Percentiles rank a stretch among this genome's conserved stretches.
Evolutionary conservation across 2,888 invertebrate genomes (phyloP).

Genomic region (Drosophila paracracens): DNA sequence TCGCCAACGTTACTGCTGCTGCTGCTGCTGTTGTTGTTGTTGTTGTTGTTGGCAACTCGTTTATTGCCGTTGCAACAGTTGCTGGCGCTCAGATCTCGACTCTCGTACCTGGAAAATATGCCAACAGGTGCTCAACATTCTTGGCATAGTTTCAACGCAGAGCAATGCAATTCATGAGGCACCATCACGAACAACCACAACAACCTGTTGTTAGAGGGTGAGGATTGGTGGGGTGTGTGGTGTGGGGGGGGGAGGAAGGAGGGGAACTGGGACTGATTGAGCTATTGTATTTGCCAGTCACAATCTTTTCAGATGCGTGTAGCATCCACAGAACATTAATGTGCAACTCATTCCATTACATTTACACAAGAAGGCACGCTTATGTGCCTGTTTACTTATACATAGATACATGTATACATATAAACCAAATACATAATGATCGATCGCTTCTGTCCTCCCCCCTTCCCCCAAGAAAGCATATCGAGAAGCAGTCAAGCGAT

Average conservation of each 20-base stretch:
- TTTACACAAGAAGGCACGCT: background rate
- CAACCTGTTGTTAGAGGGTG: background rate
- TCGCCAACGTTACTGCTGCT: conserved; percentile 37
- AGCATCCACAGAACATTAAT: conserved; percentile 11
- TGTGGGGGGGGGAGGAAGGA: background rate
- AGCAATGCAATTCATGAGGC: conserved; percentile 43
- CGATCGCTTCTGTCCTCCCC: background rate
- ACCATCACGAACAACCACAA: conserved; percentile 12
- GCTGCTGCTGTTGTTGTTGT: conserved; percentile 1
- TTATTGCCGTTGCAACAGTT: conserved; percentile 29
- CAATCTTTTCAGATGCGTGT: conserved; percentile 26
- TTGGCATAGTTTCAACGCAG: conserved; percentile 67
- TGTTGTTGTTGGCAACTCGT: conserved; percentile 44
- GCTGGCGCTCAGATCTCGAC: conserved; percentile 14
- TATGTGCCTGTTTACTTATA: background rate
- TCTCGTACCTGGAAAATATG: conserved; percentile 53
- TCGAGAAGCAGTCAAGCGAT: conserved; percentile 7
- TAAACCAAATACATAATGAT: conserved; percentile 1
- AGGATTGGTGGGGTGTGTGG: background rate
- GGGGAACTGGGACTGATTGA: conserved; percentile 52
- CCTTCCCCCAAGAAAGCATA: background rate
- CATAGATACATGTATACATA: background rate
- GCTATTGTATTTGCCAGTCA: conserved; percentile 62
- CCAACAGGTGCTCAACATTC: conserved; percentile 77
- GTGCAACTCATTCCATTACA: conserved; percentile 25